phyloP scores from a whole-genome alignment of 2,797 vertebrate genomes.

The Mormyrus hasselquistii region DNA sequence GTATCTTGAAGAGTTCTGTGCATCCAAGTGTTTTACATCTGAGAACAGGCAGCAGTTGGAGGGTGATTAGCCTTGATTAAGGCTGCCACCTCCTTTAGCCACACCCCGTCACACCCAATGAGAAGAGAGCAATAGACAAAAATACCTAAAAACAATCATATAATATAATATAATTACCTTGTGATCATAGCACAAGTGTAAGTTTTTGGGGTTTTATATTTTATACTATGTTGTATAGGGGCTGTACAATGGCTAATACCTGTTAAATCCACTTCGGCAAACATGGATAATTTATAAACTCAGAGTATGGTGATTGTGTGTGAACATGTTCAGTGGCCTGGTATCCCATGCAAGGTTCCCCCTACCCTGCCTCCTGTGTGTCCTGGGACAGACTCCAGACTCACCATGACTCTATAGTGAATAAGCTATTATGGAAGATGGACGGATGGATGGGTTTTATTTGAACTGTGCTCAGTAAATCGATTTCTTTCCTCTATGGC shows the following conservation, averaged over 20 bases:
- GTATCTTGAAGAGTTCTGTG: neutral
- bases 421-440: neutral
- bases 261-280: neutral
- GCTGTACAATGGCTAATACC: neutral
- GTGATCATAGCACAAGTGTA: neutral
- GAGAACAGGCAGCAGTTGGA: neutral
- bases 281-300: neutral
- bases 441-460: conserved; percentile 3
- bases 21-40: neutral
- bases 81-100: neutral
- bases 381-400: neutral
- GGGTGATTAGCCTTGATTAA: neutral
- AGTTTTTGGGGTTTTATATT: neutral
- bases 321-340: neutral
- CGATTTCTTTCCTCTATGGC: neutral
- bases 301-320: neutral
- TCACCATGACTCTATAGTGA: neutral
- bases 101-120: neutral
- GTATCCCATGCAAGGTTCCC: neutral
- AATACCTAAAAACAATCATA: neutral
- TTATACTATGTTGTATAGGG: neutral
- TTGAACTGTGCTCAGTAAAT: neutral
- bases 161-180: neutral
- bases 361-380: neutral
- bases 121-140: neutral